Base-by-base conservation (phyloP, 2,888 invertebrate species). In the Limnephilus marmoratus region DNA sequence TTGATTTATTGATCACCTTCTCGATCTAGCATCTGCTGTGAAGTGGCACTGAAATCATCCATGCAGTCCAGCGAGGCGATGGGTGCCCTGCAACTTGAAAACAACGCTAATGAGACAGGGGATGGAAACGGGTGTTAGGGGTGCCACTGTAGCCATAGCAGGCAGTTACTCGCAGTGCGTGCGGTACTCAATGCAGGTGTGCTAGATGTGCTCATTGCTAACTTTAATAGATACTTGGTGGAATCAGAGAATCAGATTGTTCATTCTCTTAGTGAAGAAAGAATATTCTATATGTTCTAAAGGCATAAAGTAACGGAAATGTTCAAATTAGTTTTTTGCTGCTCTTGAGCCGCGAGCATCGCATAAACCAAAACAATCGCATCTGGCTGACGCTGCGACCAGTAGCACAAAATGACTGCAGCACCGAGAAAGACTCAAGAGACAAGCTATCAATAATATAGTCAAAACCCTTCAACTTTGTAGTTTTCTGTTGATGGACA, bases 31-130 rank as follows among this genome's bases (percentile, higher is more conserved):
- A 96, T 96, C 94, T 96, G 96, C 94, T 96, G 96, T 4, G 96
- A 96, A 93, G 96, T 96, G 85, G 96, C 98, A 96, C 98, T 98
- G 96, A 98, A 98, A 96, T 98, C 98, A 96, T 98, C 98, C 98
- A 98, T 98, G 96, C 98, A 98, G 97, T 98, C 98, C 95, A 98
- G 96, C 95, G 98, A 98, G 94, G 98, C 98, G 96, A 98, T 98
- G 94, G 98, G 98, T 94, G 98, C 98, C 95, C 98, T 97, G 97
- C 98, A 98, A 97, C 98, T 98, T 96, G 37, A 92, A 90, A 92
- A 92, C 68, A 68, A 68, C 82, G 81, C 31, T 29, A 82, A 68
- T 15, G 83, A 89, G 37, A 89, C 5, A 24, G 80, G n/a, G 18
- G 37, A 34, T 18, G n/a, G 29, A n/a, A 7, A 31, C 18, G 29